Evolutionary conservation across 2,113 vertebrate species (phyloP).

Genomic region (Isurus oxyrinchus): DNA sequence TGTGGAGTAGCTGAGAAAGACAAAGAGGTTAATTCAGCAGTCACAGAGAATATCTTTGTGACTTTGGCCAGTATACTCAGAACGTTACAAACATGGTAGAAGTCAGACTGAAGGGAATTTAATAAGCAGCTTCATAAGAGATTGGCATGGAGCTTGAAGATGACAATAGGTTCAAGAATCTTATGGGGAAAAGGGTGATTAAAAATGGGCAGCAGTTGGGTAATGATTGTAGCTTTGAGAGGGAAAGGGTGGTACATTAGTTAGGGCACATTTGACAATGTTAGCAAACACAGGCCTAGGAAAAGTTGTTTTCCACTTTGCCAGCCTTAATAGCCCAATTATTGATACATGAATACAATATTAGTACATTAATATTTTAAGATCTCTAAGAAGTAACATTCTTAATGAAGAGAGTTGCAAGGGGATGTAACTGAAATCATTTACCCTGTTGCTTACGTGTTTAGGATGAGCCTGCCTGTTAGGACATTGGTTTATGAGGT

Average conservation of each 20-base stretch:
- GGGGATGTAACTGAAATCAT: not conserved
- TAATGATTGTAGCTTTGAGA: not conserved
- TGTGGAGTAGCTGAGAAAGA: too few relatives aligned
- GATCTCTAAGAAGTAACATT: not conserved
- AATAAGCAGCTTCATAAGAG: not conserved
- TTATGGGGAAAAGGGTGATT: not conserved
- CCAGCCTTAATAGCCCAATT: not conserved
- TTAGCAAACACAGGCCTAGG: not conserved
- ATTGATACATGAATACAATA: not conserved
- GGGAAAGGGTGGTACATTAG: not conserved
- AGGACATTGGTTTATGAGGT: not conserved
- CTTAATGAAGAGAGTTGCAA: not conserved
- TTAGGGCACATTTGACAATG: not conserved
- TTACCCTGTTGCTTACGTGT: not conserved
- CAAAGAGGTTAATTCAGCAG: too few relatives aligned
- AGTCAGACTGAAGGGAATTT: not conserved
- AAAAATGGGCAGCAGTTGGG: not conserved
- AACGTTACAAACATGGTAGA: not conserved
- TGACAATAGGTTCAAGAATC: not conserved
- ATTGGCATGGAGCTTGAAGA: not conserved
- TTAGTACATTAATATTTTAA: not conserved
- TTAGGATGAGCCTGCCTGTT: not conserved
- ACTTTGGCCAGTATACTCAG: not conserved
- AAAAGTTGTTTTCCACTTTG: not conserved
- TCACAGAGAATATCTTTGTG: too few relatives aligned